Base-by-base conservation (phyloP, 2,113 vertebrate species). In the Varanus komodoensis region DNA sequence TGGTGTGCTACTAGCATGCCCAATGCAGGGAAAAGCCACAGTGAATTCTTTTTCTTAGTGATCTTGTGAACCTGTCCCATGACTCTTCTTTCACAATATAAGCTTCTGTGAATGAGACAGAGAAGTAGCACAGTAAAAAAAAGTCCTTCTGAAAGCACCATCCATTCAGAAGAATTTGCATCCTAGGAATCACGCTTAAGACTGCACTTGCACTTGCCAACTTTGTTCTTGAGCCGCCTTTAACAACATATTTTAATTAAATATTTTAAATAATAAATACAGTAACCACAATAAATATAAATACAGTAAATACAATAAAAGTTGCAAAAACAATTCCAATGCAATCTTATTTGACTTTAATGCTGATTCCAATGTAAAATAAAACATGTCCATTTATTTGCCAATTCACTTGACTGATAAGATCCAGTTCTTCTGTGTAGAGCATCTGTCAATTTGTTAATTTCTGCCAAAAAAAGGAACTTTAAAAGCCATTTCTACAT, bases 381-480 rank as follows among this genome's bases (percentile, higher is more conserved):
- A 83, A 15, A 69, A 44, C 25, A 48, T 27, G 27, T 29, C 34
- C 12, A 48, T 83, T 64, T 64, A 83, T 84, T 84, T 84, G 38
- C 34, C 38, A 69, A 34, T 61, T 38, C n/a, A 23, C 54, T 52
- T 85, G 68, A 85, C 19, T 69, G 68, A 69, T 85, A 8, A 57
- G 68, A 85, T 82, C 83, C 25, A 71, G 25, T 89, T 93, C 89
- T 71, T 6, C 6, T 81, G 32, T 57, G 50, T 89, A 83, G 2
- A 87, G n/a, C 25, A 86, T 19, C 79, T 54, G 50, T 81, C 50
- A 57, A 32, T 57, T 81, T 54, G 79, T 32, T 17, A 32, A 64
- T 83, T 83, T 83, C 82, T 67, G 57, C 57, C 57, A 38, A 67
- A 32, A 32, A 50, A 4, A 17, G 9, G 79, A 19, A 81, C 50